Conservation (phyloP, 2,113 vertebrate genomes). For the Oceanites oceanicus region DNA sequence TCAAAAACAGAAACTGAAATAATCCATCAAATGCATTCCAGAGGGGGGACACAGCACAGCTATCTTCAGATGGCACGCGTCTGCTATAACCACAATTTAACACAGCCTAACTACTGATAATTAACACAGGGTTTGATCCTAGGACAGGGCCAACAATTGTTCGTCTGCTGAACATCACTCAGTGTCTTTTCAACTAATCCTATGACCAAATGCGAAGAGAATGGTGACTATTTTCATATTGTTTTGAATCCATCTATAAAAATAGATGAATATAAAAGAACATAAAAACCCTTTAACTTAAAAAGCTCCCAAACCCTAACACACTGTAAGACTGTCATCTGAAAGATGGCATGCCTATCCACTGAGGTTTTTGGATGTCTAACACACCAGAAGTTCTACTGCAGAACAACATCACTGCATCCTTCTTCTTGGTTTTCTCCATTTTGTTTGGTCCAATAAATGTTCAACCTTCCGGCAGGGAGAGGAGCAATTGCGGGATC, state of each 20-base stretch:
- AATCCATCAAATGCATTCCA: background rate
- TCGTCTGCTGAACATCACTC: background rate
- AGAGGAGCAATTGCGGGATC: accelerated
- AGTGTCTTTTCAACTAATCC: background rate
- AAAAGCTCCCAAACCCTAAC: background rate
- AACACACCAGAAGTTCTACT: background rate
- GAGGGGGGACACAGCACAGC: background rate
- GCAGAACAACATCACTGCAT: background rate
- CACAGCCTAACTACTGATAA: background rate
- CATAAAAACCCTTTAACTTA: background rate
- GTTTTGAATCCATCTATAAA: background rate
- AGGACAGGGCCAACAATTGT: background rate
- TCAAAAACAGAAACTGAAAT: background rate
- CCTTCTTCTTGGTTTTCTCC: background rate
- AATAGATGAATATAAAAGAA: too few relatives aligned
- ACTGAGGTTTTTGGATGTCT: background rate
- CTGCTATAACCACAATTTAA: background rate
- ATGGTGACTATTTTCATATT: background rate
- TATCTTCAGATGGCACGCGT: accelerated
- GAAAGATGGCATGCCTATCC: background rate
- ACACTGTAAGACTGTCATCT: background rate
- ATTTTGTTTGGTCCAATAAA: background rate
- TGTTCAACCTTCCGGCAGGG: accelerated
- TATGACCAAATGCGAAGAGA: background rate
- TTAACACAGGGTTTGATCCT: background rate